Evolutionary conservation across 2,888 invertebrate species (phyloP), one percentile per base, ranked within the genome.

Genomic region (Thymelicus lineola): DNA sequence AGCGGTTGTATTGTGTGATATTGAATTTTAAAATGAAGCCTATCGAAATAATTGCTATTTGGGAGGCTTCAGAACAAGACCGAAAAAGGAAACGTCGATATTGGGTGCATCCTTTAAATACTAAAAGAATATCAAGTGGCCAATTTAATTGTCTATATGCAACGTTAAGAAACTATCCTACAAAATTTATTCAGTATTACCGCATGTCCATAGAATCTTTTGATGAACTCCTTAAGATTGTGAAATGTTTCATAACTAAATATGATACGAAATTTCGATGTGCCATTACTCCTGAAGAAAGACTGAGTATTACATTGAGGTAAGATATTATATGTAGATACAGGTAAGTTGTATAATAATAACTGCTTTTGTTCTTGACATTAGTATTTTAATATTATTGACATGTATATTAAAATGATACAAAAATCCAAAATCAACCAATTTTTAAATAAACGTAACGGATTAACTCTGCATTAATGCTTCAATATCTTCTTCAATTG

Each of bases 221-320:
- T 59, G 59, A 42, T 59, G 59, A 59, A 38, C 42, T 59, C 59
- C 59, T 59, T 35, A 59, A 2, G 38, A 59, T 42, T 59, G 38
- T 59, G 35, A 59, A 58, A 59, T 59, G 59, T 59, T 59, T 59
- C 38, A 59, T 59, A 38, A 59, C 59, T 59, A 59, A 59, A 45
- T 42, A 59, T 38, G 15, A 59, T 59, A 59, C 59, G 17, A 59
- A 59, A 59, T 59, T 59, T 59, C 38, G 38, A 59, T 38, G 59
- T 59, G 59, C 42, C 59, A 59, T 59, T 59, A 59, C 59, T 59
- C 35, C 59, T 42, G 42, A 38, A 59, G 42, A 42, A 42, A 59
- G 59, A 59, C 38, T 59, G 59, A 59, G 6, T 42, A 55, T 55
- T 55, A 55, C 55, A 55, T 55, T 55, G 35, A 55, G 35, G 35